phyloP scores from a whole-genome alignment of 1,140 invertebrate genomes.

The Hestina assimilis region DNA sequence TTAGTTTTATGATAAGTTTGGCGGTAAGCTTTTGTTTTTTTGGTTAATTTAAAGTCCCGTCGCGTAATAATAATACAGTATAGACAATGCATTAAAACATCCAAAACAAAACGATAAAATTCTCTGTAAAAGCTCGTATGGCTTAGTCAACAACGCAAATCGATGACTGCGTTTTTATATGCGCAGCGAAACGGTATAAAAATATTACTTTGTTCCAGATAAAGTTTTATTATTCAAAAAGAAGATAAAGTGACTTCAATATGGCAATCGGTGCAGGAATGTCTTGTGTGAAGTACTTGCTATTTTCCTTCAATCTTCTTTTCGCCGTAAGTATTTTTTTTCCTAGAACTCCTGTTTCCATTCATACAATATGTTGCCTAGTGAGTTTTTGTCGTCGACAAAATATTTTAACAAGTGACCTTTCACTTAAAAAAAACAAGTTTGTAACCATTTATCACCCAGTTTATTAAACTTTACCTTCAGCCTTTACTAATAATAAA shows the following conservation, averaged over 20 bases:
- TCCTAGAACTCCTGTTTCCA: constrained; percentile 29
- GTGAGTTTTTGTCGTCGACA: not conserved
- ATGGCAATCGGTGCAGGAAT: constrained; percentile 86
- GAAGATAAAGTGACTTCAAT: constrained; percentile 46
- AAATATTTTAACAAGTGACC: not conserved
- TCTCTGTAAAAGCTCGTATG: not conserved
- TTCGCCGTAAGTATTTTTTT: constrained; percentile 85
- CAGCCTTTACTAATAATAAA: not conserved
- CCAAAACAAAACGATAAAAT: not conserved
- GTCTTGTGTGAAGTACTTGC: constrained; percentile 88
- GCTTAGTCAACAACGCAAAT: constrained; percentile 34
- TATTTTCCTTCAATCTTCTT: constrained; percentile 89
- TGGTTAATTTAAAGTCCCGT: not conserved
- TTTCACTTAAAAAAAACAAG: constrained; percentile 17
- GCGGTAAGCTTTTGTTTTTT: constrained; percentile 15
- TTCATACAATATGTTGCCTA: constrained; percentile 19
- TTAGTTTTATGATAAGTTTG: constrained; percentile 15
- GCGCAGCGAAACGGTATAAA: constrained; percentile 32
- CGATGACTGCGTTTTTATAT: constrained; percentile 45
- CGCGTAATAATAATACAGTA: not conserved
- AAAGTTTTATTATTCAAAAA: constrained; percentile 31
- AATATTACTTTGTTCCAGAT: constrained; percentile 54
- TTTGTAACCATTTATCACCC: too few relatives aligned
- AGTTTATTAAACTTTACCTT: too few relatives aligned
- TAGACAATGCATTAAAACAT: not conserved